phyloP scores from a whole-genome alignment of 2,797 vertebrate genomes.

The Staurois parvus region DNA sequence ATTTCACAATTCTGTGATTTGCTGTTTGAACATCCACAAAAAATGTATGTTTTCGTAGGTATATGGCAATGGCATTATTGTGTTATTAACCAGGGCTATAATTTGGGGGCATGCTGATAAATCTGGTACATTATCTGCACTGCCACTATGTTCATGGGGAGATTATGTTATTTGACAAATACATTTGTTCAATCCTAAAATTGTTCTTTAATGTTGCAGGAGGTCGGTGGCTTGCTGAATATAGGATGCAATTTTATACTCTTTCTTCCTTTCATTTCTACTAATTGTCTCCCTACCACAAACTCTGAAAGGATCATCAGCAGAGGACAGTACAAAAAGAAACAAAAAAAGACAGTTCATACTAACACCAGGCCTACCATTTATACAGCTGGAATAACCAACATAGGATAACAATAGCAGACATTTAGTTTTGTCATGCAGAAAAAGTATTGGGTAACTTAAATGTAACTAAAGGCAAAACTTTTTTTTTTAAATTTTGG shows the following conservation, averaged over 20 bases:
- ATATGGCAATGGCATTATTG: background rate
- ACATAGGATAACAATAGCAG: background rate
- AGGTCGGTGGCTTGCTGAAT: background rate
- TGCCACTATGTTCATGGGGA: background rate
- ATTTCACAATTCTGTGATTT: background rate
- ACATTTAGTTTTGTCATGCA: background rate
- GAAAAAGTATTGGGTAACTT: too few species aligned
- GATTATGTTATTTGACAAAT: background rate
- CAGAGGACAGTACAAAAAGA: background rate
- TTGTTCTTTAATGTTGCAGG: background rate
- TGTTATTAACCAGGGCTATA: background rate
- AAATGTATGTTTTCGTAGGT: background rate
- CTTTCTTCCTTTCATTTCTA: background rate
- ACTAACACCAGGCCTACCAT: background rate
- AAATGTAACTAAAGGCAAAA: too few species aligned
- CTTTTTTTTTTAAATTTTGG: too few species aligned
- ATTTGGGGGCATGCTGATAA: background rate
- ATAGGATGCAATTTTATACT: constrained; percentile 1
- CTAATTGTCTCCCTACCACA: background rate
- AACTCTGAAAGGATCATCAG: background rate
- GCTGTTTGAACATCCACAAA: background rate
- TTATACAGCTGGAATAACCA: background rate
- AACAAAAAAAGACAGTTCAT: background rate
- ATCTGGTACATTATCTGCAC: background rate
- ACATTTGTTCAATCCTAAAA: constrained; percentile 1